phyloP scores from a whole-genome alignment of 1,140 invertebrate genomes.

The Psilanteris sp. region DNA sequence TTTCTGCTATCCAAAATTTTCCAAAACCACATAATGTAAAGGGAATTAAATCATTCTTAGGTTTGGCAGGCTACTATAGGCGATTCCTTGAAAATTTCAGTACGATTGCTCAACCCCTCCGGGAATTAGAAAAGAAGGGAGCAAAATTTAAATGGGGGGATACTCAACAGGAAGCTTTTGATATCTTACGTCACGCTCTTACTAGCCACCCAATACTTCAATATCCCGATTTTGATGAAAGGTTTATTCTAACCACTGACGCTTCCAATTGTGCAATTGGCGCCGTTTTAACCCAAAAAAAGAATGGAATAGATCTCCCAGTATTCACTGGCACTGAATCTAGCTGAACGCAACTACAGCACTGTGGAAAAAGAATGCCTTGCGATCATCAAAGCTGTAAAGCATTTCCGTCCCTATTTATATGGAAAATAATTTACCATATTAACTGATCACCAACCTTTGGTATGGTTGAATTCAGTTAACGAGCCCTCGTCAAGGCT shows the following conservation, averaged over 20 bases:
- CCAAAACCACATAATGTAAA: too few species aligned
- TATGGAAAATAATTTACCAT: constrained; percentile 69
- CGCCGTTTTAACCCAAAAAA: constrained; percentile 68
- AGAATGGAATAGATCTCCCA: constrained; percentile 64
- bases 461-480: constrained; percentile 68
- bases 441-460: too few species aligned
- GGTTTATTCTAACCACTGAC: constrained; percentile 73
- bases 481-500: too few species aligned
- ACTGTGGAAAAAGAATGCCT: too few species aligned
- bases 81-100: too few species aligned
- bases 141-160: constrained; percentile 54
- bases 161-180: constrained; percentile 61
- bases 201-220: constrained; percentile 68
- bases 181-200: constrained; percentile 64
- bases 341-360: too few species aligned
- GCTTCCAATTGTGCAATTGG: constrained; percentile 70
- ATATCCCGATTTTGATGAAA: constrained; percentile 70
- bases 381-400: too few species aligned
- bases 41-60: too few species aligned
- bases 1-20: too few species aligned
- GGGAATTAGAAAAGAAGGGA: constrained; percentile 63
- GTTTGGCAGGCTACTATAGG: constrained; percentile 73
- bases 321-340: too few species aligned
- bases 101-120: constrained; percentile 68
- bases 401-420: too few species aligned